phyloP scores from a whole-genome alignment of 2,113 vertebrate species.

The Forbesichthys agassizii region DNA sequence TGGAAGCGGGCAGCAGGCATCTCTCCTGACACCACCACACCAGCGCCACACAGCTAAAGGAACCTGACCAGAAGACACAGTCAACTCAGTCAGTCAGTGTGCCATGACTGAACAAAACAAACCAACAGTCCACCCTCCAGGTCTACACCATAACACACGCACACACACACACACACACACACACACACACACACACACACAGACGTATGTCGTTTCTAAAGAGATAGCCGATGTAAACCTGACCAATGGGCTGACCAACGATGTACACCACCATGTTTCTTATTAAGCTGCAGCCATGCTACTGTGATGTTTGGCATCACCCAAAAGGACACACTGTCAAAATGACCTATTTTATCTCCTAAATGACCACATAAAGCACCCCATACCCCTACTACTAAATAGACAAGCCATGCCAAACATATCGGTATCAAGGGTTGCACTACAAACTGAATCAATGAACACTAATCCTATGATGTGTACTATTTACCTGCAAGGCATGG shows the following conservation, averaged over 20 bases:
- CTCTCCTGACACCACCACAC: slow-evolving; percentile 58
- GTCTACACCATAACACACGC: slow-evolving; percentile 23
- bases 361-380: slow-evolving; percentile 37
- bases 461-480: slow-evolving; percentile 76
- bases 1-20: slow-evolving; percentile 43
- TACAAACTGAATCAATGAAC: slow-evolving; percentile 73
- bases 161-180: slow-evolving; percentile 11
- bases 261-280: slow-evolving; percentile 35
- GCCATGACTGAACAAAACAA: slow-evolving; percentile 43
- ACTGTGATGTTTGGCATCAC: slow-evolving; percentile 45
- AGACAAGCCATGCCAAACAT: slow-evolving; percentile 66
- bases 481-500: slow-evolving; percentile 67
- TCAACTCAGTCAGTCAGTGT: slow-evolving; percentile 43
- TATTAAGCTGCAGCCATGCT: slow-evolving; percentile 43
- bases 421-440: slow-evolving; percentile 70
- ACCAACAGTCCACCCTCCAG: slow-evolving; percentile 52
- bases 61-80: slow-evolving; percentile 34
- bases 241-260: slow-evolving; percentile 7
- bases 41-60: slow-evolving; percentile 53
- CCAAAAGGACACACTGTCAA: slow-evolving; percentile 36
- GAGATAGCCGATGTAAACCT: slow-evolving; percentile 4
- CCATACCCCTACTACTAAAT: slow-evolving; percentile 48
- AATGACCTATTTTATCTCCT: slow-evolving; percentile 33
- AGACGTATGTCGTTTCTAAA: slow-evolving; percentile 2
- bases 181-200: slow-evolving; percentile 11